Evolutionary conservation across 2,113 vertebrate genomes (phyloP), one percentile per base, ranked within the genome.

Genomic region (Lichenostomus cassidix): DNA sequence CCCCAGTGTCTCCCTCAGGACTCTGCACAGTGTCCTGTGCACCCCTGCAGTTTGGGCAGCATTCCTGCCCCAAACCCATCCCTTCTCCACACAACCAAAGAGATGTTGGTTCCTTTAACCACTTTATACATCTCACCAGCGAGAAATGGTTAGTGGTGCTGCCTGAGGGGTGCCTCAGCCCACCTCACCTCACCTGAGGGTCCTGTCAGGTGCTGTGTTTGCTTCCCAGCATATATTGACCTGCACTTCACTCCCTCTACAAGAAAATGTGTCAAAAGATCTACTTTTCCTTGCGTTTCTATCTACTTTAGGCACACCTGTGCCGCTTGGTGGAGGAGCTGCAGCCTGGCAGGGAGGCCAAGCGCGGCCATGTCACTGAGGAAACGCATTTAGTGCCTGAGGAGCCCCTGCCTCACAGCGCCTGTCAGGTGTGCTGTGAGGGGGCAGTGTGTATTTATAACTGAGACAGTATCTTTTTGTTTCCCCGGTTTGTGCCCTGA

Each of bases 401-500:
- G 47, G 31, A 78, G 2, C 15, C 19, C 12, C 6, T 71, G 75
- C 44, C 12, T 56, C 28, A 6, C 3, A 1, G 8, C 0, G 1
- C 9, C 41, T 27, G 1, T 62, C 12, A 3, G 28, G 31, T 27
- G 24, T 35, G 44, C 33, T 24, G 17, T 12, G 53, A 13, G 8
- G 42, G 8, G 22, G 18, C 24, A 3, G 3, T 10, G 9, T 1
- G 0, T 9, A 1, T 60, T 53, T 67, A 10, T 71, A 29, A 17
- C 27, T 67, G 44, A 8, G 8, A 15, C 6, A 2, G 23, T 4
- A 7, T 27, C 5, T 47, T 31, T 24, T 37, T 5, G 0, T 65
- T 42, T 62, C 10, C 33, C 3, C 2, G 2, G 14, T 7, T 11
- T 5, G 1, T 19, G 12, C 15, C 1, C 0, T 0, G 11, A 7